Conservation (phyloP, 2,113 vertebrate genomes). For the Tupaia chinensis region DNA sequence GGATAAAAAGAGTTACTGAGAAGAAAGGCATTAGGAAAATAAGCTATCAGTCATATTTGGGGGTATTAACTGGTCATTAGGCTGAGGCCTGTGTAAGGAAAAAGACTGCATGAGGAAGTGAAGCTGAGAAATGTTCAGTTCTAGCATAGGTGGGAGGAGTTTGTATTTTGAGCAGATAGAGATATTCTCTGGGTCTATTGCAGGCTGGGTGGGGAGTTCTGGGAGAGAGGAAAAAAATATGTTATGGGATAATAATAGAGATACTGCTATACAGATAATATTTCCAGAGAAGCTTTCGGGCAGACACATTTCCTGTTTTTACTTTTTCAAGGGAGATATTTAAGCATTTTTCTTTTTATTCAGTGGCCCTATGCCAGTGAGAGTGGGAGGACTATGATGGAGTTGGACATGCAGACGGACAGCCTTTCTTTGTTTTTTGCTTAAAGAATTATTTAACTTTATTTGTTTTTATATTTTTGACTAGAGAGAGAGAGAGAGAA, state of each 20-base stretch:
- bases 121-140: background rate
- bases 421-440: background rate
- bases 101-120: background rate
- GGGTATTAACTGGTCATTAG: background rate
- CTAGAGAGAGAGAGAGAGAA: no score
- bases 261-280: background rate
- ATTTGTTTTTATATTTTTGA: no score
- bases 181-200: background rate
- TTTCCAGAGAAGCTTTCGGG: conserved; percentile 7
- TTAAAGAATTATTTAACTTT: no score
- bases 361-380: background rate
- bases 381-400: background rate
- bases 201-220: background rate
- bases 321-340: background rate
- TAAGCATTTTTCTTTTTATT: background rate
- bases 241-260: background rate
- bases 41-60: background rate
- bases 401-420: background rate
- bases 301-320: background rate
- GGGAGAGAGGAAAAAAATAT: conserved; percentile 13
- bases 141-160: background rate
- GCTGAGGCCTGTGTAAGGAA: background rate
- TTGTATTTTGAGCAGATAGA: conserved; percentile 27
- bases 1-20: background rate
- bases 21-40: background rate